A percentile compares a stretch with the other conserved stretches of the same genome.
Evolutionary conservation across 2,113 vertebrate species (phyloP).

Genomic region (Agapornis roseicollis): DNA sequence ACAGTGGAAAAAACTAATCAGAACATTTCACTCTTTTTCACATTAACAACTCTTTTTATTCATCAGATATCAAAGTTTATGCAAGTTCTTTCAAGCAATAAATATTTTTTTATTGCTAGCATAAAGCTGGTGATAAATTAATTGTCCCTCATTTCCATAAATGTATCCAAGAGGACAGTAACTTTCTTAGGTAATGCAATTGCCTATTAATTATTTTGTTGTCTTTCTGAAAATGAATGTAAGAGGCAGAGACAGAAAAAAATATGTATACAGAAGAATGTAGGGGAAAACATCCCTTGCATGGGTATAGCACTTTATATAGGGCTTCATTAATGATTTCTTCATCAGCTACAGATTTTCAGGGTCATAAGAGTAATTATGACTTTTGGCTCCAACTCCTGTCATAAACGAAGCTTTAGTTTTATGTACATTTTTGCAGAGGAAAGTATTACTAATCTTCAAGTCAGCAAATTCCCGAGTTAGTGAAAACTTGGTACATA

Average conservation of each 20-base stretch:
- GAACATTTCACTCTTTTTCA: neutral
- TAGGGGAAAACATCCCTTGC: neutral
- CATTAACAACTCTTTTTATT: neutral
- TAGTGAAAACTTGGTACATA: neutral
- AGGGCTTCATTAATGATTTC: neutral
- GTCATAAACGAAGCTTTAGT: neutral
- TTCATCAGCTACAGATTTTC: conserved; percentile 3
- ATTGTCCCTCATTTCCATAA: conserved; percentile 18
- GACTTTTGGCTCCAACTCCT: neutral
- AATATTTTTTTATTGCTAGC: conserved; percentile 36
- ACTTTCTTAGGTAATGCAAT: neutral
- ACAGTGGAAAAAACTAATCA: neutral
- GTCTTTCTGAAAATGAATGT: neutral
- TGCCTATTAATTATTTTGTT: conserved; percentile 13
- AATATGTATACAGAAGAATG: neutral
- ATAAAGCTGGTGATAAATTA: conserved; percentile 34
- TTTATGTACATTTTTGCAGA: neutral
- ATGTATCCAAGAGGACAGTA: neutral
- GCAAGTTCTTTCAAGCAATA: conserved; percentile 12
- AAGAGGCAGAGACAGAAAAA: neutral
- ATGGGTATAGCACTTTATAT: neutral
- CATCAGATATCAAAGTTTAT: neutral
- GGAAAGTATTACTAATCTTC: neutral
- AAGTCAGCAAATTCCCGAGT: neutral
- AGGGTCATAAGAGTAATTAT: neutral